Percentiles rank a stretch among this genome's conserved stretches.
These are phyloP conservation scores for Lophotis ruficrista DNA, from an alignment of 2,113 vertebrate genomes.

Conservation along the genomic window DNA sequence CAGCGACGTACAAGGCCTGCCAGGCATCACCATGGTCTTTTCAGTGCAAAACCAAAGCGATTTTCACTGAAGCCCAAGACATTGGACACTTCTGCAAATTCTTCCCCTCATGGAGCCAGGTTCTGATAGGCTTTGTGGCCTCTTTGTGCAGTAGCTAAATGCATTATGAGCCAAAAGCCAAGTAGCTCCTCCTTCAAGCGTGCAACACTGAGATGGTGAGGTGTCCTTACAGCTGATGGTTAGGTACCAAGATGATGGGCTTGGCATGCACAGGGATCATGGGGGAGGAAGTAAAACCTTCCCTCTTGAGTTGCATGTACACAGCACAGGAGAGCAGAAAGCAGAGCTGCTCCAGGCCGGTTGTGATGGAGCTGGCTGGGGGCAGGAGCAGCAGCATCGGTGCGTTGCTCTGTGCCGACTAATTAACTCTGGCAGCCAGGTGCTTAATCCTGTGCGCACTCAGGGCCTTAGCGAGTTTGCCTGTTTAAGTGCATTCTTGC, in stretches of 20 bases:
- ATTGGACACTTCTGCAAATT: not conserved
- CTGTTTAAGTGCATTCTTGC: constrained; percentile 36
- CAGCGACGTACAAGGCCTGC: not conserved
- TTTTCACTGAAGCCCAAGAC: not conserved
- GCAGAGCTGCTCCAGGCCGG: not conserved
- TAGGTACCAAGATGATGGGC: not conserved
- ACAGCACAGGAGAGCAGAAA: not conserved
- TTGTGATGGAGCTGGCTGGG: not conserved
- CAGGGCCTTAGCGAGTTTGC: not conserved
- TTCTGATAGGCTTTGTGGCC: not conserved
- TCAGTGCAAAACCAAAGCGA: not conserved
- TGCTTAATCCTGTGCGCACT: not conserved
- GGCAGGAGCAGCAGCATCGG: not conserved
- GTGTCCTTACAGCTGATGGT: not conserved
- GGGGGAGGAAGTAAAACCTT: not conserved
- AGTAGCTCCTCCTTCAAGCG: not conserved
- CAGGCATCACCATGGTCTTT: not conserved
- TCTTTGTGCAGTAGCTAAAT: not conserved
- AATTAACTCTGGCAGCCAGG: constrained; percentile 48
- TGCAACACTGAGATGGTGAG: not conserved
- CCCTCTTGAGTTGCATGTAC: not conserved
- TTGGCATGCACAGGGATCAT: fast-evolving
- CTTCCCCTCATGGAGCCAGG: not conserved
- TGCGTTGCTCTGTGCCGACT: not conserved
- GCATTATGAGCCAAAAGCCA: not conserved